Base-by-base conservation (phyloP, 2,888 invertebrate genomes). In the Clusia tigrina region DNA sequence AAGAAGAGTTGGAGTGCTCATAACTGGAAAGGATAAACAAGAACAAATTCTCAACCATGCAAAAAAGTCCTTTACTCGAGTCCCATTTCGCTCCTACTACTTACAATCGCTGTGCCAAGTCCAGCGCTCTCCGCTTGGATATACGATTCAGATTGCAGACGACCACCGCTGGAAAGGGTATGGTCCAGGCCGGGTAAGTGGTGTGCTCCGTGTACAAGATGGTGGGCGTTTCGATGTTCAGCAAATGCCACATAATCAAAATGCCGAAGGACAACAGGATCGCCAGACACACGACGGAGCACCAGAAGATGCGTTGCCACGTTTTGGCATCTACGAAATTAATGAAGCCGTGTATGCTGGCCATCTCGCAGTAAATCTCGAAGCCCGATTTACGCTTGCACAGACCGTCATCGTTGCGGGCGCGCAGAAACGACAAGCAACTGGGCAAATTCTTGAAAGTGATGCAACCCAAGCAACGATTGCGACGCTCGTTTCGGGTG, bases 201-300 rank as follows among this genome's bases (percentile, higher is more conserved):
- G 85, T 86, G 25, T 81, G 82, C 60, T 85, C 83, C 23, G 80
- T 77, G 9, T 87, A 87, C n/a, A 88, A 88, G 1, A 87, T 83
- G 0, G 88, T 87, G 0, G 88, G 87, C 55, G 86, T 87, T 37
- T 85, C 81, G 0, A 85, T 83, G 63, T 86, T 88, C 85, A 87
- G 86, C 2, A 79, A 78, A 80, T 87, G 88, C 0, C 88, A 88
- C 5, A 86, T 84, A 1, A 83, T 73, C 3, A 89, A 83, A 51
- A 89, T 84, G 17, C 81, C 83, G 0, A 83, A 71, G 0, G 88
- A 88, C 5, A 85, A 78, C 2, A 83, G 71, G 1, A 88, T 74
- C 22, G 89, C 87, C 1, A 84, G 46, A 2, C 86, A 54, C 12
- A 89, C 87, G 0, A 88, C 85, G 0, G 86, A 55, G 1, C 85